Base-by-base conservation (phyloP, 2,797 vertebrate species). In the Scolopax rusticola region DNA sequence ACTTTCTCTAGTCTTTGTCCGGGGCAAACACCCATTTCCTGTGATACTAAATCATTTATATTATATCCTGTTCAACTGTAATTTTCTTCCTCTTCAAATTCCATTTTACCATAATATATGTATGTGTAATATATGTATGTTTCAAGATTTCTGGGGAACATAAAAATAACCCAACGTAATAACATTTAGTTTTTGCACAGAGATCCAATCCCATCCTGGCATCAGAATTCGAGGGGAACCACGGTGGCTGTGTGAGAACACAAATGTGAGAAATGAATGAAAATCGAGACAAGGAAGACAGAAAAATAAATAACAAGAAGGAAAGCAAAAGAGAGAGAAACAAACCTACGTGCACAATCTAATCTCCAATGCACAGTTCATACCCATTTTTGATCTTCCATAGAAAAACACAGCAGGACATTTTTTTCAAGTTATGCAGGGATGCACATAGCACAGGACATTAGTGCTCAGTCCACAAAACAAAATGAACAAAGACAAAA, bases 251-350 rank as follows among this genome's bases (percentile, higher is more conserved):
- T 80, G 54, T 89, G 68, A 94, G 76, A 88, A 94, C 54, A 85
- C 54, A 77, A 84, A 54, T 32, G 51, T 54, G 38, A 93, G 45
- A 83, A 93, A 77, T 40, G 10, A 76, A 89, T 54, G 54, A 87
- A 95, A 93, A 89, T 63, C 5, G 10, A 87, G 79, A 61, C 36
- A 85, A 95, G 87, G 47, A 45, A 24, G 27, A 84, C 88, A 93
- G 71, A 83, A 91, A 90, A 93, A 88, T 67, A 94, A 96, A 92
- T 90, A 96, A 84, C 20, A 47, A 82, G 56, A 67, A 93, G 41
- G 47, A 92, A 93, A 84, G 38, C 59, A 87, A 92, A 71, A 86
- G n/a, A 63, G 50, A 89, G 38, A 84, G 33, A 73, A 96, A 95
- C 51, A 91, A 90, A 81, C 54, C 82, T 84, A 81, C 78, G 78